Conservation (phyloP, 2,113 vertebrate genomes). For the Gavialis gangeticus region DNA sequence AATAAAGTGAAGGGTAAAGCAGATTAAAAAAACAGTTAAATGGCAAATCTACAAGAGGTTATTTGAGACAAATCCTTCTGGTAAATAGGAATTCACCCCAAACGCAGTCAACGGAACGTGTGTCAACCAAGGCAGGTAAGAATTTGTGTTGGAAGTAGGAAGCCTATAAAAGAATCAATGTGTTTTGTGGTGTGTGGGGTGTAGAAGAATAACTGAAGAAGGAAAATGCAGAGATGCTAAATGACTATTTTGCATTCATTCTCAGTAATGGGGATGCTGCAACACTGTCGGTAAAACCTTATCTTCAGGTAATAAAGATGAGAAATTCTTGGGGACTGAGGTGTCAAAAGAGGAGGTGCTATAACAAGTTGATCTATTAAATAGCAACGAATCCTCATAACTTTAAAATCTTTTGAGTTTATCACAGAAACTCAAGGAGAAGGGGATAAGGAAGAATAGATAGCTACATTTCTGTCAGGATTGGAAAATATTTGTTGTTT, state of each 20-base stretch:
- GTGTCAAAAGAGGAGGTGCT: background rate
- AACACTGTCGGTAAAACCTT: background rate
- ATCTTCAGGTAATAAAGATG: background rate
- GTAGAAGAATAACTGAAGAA: background rate
- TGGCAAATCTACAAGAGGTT: background rate
- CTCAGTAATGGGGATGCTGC: background rate
- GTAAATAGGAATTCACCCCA: background rate
- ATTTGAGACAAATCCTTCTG: background rate
- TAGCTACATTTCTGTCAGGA: too few species aligned
- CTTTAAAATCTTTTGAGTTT: background rate
- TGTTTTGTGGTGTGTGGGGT: background rate
- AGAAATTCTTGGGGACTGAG: background rate
- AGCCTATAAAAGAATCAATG: background rate
- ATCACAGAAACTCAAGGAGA: background rate
- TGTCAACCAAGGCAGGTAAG: background rate
- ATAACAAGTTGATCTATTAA: background rate
- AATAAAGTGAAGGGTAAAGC: background rate
- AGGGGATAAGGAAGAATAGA: too few species aligned
- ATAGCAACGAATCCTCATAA: background rate
- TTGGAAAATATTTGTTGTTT: too few species aligned
- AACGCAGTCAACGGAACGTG: background rate
- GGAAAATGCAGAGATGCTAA: background rate
- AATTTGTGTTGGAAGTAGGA: background rate
- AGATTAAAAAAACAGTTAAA: background rate
- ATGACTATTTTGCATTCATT: background rate